A percentile compares a stretch with the other conserved stretches of the same genome.
Conservation (phyloP, 1,140 invertebrate genomes). For the Bombus difficillimus region DNA sequence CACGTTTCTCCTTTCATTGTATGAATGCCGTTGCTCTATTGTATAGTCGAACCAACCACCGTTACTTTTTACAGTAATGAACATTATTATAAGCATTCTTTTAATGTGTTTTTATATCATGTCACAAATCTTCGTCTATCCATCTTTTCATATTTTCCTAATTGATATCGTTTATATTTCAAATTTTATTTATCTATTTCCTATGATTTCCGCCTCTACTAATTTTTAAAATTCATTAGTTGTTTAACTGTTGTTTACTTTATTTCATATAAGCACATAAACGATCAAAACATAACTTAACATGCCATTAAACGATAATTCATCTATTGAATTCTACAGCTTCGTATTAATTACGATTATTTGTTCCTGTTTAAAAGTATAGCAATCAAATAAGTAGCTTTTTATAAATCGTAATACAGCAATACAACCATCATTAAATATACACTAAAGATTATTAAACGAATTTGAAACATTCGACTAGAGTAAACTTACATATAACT, state of each 20-base stretch:
- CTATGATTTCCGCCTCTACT: background rate
- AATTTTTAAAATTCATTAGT: background rate
- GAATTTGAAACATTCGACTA: background rate
- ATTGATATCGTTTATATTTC: background rate
- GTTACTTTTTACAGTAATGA: slow-evolving; percentile 14
- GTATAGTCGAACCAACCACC: background rate
- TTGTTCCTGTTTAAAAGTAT: background rate
- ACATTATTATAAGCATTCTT: background rate
- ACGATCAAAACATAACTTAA: no score
- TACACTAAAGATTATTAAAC: background rate
- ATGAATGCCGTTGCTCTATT: background rate
- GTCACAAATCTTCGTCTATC: background rate
- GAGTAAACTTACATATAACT: background rate
- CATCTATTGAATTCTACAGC: background rate
- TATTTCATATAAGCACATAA: background rate
- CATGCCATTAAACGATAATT: background rate
- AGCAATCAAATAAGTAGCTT: background rate
- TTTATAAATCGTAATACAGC: background rate
- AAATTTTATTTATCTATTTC: background rate
- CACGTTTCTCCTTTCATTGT: background rate
- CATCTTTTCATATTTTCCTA: background rate
- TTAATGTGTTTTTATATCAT: background rate
- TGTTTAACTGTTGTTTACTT: no score
- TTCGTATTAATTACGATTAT: background rate
- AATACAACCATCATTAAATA: background rate